Percentiles rank a stretch among this genome's conserved stretches.
phyloP scores from a whole-genome alignment of 2,113 vertebrate species.

The Microcebus griseorufus region DNA sequence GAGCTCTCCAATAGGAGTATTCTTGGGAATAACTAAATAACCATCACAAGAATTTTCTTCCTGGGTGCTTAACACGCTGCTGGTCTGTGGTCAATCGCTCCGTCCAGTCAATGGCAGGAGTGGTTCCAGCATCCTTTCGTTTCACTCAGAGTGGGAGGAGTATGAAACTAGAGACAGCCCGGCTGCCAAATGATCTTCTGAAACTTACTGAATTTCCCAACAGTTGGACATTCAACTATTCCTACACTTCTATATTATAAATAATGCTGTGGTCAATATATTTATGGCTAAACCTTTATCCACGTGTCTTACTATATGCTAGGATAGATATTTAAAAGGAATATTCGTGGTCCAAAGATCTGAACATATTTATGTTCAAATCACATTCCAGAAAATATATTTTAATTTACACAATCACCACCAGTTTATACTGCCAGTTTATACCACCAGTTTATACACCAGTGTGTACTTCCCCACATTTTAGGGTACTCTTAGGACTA shows the following conservation, averaged over 20 bases:
- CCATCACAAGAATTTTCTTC: neutral
- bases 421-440: neutral
- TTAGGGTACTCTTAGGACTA: neutral
- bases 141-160: neutral
- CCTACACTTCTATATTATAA: neutral
- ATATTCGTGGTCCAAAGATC: neutral
- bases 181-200: neutral
- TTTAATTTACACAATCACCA: neutral
- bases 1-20: neutral
- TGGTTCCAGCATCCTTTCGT: neutral
- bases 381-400: neutral
- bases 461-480: neutral
- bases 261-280: neutral
- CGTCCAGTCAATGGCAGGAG: neutral
- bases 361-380: neutral
- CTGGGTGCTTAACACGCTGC: neutral
- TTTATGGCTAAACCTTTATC: neutral
- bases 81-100: neutral
- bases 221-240: neutral
- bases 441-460: too few species aligned
- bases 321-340: neutral
- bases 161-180: neutral
- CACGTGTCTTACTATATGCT: neutral
- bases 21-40: neutral
- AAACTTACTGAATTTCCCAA: neutral